Evolutionary conservation across 2,113 vertebrate species (phyloP), one percentile per base, ranked within the genome.

Genomic region (Elephas maximus): DNA sequence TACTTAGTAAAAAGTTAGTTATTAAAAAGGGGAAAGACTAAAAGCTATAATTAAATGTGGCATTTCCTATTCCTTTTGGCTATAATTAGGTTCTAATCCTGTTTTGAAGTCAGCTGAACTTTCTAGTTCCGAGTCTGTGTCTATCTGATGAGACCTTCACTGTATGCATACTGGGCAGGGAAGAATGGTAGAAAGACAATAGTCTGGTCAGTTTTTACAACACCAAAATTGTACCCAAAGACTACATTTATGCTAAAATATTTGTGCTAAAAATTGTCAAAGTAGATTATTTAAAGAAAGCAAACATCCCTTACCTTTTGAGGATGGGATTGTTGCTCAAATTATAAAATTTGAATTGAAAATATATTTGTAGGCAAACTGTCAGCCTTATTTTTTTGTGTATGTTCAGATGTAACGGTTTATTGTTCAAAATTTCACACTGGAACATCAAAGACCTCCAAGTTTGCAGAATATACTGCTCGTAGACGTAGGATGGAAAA

Each of bases 241-340:
- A 65, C 76, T 83, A 76, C 77, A 81, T 93, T 87, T 85, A 82
- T 10, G 76, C 62, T 62, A 93, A 92, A 17, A 15, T 41, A 2
- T 92, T 97, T 95, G 95, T 94, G 63, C 79, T 97, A 97, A 98
- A 97, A 96, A 88, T 94, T 97, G 96, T 94, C 30, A 14, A 14
- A 82, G 93, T 93, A 86, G 67, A 93, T 93, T 81, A 94, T 48
- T 91, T 78, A 93, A 94, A 6, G 69, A 87, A 93, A 84, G 62
- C 57, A 73, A 90, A 89, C 8, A 80, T 8, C 26, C 92, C 81
- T 96, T 79, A 77, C 44, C 11, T 87, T 11, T 93, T 11, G 28
- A 81, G 33, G 24, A 33, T 37, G 18, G 6, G 74, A 90, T 76
- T 90, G 65, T 37, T 90, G 44, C 67, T 11, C 71, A 85, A 94